Evolutionary conservation across 2,113 vertebrate species (phyloP), one percentile per base, ranked within the genome.

Genomic region (Sinocyclocheilus maitianheensis): DNA sequence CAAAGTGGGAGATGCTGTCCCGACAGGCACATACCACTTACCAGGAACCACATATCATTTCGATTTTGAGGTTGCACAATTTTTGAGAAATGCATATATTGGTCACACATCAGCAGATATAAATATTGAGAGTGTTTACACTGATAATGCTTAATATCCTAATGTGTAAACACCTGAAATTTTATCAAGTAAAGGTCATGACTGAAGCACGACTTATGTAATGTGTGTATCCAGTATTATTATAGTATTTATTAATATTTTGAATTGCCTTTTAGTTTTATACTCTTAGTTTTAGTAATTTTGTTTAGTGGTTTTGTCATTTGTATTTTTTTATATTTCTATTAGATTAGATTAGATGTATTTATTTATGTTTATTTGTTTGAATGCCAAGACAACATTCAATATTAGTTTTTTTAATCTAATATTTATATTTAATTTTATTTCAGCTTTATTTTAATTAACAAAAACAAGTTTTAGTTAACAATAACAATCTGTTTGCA

Each of bases 1-100:
- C 79, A 81, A 18, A 81, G 80, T 82, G n/a, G 63, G 81, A 67
- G 65, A 67, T 22, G 63, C 10, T 82, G 46, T 51, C 79, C 81
- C 16, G 18, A 82, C 65, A 13, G 37, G 20, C 62, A 69, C 24
- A 69, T 51, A 51, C 24, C n/a, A 53, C 43, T 71, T 82, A 82
- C 46, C 46, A 71, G 65, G 81, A 82, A 82, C 43, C 24, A 11
- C 65, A 77, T 69, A 67, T 82, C 63, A 22, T 67, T 48, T 24
- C 0, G 2, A n/a, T 43, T 79, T 80, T 63, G 62, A 12, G 81
- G 63, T 71, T 82, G 46, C 18, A 18, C 24, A 69, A 63, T 65
- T 53, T 37, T 82, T 71, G 16, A 71, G 81, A 82, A 82, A 82
- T 53, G n/a, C 48, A 43, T 22, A 80, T 62, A n/a, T 62, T 26